Conservation (phyloP, 2,797 vertebrate genomes). For the Enteromius afrohamiltoni region DNA sequence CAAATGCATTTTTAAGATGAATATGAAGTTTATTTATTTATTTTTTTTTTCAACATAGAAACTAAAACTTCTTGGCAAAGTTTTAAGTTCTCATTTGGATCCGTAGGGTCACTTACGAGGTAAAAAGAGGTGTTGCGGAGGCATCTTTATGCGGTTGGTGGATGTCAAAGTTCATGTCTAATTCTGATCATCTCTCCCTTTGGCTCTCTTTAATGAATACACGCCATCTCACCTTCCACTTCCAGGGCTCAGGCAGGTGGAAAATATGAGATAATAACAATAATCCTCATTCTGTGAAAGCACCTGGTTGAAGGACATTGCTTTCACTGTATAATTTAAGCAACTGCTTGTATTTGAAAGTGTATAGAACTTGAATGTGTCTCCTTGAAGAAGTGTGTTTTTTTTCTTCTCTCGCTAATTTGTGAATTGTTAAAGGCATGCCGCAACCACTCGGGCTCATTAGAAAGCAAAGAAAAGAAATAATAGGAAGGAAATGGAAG, state of each 20-base stretch:
- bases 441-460: not conserved
- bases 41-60: not conserved
- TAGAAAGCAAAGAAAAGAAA: slow-evolving; percentile 7
- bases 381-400: slow-evolving; percentile 8
- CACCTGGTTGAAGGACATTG: slow-evolving; percentile 46
- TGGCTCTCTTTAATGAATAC: slow-evolving; percentile 52
- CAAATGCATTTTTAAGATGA: not conserved
- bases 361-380: slow-evolving; percentile 17
- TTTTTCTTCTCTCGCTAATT: not conserved
- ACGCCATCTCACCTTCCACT: slow-evolving; percentile 31
- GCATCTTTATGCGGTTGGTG: not conserved
- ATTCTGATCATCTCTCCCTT: slow-evolving; percentile 54
- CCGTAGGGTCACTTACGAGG: not conserved
- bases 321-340: slow-evolving; percentile 54
- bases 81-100: slow-evolving; percentile 5
- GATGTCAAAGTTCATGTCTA: slow-evolving; percentile 53
- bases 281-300: slow-evolving; percentile 54
- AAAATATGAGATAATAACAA: slow-evolving; percentile 62
- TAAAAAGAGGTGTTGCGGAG: slow-evolving; percentile 8
- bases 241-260: slow-evolving; percentile 51
- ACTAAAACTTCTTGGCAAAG: not conserved
- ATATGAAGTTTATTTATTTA: not conserved
- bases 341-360: slow-evolving; percentile 40
- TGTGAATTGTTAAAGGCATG: slow-evolving; percentile 34
- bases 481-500: slow-evolving; percentile 4